Conservation (phyloP, 2,888 invertebrate species). For the Eremobia ochroleuca region DNA sequence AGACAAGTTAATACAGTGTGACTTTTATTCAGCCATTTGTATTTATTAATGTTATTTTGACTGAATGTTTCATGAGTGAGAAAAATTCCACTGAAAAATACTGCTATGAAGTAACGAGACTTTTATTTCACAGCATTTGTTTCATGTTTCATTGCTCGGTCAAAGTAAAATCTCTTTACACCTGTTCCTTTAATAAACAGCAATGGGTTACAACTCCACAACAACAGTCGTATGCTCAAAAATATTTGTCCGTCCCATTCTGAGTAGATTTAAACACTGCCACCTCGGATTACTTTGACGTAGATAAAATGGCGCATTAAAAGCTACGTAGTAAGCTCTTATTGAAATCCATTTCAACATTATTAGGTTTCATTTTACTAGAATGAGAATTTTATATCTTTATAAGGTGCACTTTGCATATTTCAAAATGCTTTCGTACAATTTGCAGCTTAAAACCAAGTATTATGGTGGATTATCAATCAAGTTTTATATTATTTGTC, state of each 20-base stretch:
- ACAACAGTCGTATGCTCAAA: background rate
- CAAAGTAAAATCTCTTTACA: background rate
- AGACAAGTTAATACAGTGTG: slow-evolving; percentile 23
- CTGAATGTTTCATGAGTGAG: background rate
- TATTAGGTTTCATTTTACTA: slow-evolving; percentile 38
- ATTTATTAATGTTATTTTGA: slow-evolving; percentile 18
- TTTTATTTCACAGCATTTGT: slow-evolving; percentile 5
- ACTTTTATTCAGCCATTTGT: slow-evolving; percentile 33
- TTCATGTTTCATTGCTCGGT: background rate
- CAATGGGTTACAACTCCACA: slow-evolving; percentile 22
- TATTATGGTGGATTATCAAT: background rate
- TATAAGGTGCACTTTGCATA: background rate
- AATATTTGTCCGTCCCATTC: slow-evolving; percentile 10
- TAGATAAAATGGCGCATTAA: slow-evolving; percentile 49
- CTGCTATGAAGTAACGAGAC: background rate
- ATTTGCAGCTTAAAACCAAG: background rate
- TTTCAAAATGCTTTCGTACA: background rate
- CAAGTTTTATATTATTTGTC: background rate
- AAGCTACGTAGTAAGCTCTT: slow-evolving; percentile 33
- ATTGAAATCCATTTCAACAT: slow-evolving; percentile 52
- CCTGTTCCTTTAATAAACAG: background rate
- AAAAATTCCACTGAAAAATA: background rate
- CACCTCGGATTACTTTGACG: slow-evolving; percentile 45
- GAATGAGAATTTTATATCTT: background rate
- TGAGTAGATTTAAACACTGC: slow-evolving; percentile 41